Evolutionary conservation across 2,888 invertebrate species (phyloP), one percentile per base, ranked within the genome.

Genomic region (Stenurella melanura): DNA sequence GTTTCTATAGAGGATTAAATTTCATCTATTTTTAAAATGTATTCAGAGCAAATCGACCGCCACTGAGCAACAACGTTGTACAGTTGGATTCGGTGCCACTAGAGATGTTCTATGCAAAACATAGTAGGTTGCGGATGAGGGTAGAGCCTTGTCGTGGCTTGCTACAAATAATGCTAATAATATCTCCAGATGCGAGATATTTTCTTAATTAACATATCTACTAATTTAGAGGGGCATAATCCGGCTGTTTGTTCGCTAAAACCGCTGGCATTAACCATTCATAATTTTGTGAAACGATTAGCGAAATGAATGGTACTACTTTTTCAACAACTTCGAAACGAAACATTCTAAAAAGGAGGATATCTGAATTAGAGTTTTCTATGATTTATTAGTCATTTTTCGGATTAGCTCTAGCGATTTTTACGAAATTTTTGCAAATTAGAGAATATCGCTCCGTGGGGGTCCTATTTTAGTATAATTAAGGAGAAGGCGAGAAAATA

Each of bases 201-300:
- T 80, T 78, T 77, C 79, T 76, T 81, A 81, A 81, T 81, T 80
- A 81, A 78, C 79, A 77, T 81, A 79, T 77, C 78, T 78, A 74
- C 73, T 75, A 80, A 80, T 81, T 81, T 78, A 69, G 34, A 71
- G 72, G 73, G 72, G 75, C 72, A 63, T 78, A 78, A 75, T 38
- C 19, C 26, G 17, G 38, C 19, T 21, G 50, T 50, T 50, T 50
- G 50, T 50, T n/a, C 15, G 50, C 6, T 50, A 50, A 50, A 50
- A n/a, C 50, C 15, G 4, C n/a, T 6, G 50, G 50, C n/a, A 50
- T 50, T 50, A 50, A n/a, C 50, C 50, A 50, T 50, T 50, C 50
- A 50, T 50, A n/a, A 50, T 50, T 50, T 50, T 6, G n/a, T 12
- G 0, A 50, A 50, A 50, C 7, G 50, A 50, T 50, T n/a, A 1